A percentile compares a stretch with the other conserved stretches of the same genome.
Evolutionary conservation across 2,888 invertebrate genomes (phyloP).

Genomic region (Tanytarsus gracilentus): DNA sequence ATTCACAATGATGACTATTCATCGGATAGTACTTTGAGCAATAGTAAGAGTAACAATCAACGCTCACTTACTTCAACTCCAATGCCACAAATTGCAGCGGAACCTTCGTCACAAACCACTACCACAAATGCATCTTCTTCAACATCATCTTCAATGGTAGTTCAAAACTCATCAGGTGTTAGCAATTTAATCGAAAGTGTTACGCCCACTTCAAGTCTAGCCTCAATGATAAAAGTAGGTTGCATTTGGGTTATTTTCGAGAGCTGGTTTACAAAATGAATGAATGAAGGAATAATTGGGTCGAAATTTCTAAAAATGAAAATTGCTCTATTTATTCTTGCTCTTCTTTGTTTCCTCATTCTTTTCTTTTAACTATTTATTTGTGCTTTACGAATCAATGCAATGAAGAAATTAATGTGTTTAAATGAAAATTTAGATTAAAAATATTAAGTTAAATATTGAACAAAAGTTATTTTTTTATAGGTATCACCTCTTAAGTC

Average conservation of each 20-base stretch:
- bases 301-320: constrained; percentile 20
- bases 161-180: constrained; percentile 35
- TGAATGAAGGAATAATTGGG: constrained; percentile 8
- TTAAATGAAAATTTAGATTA: not conserved
- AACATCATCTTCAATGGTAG: constrained; percentile 43
- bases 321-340: constrained; percentile 10
- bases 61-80: constrained; percentile 37
- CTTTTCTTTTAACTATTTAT: too few relatives aligned
- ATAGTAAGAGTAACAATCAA: constrained; percentile 31
- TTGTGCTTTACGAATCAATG: too few relatives aligned
- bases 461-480: constrained; percentile 6
- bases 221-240: constrained; percentile 65
- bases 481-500: constrained; percentile 74
- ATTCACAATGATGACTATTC: constrained; percentile 33
- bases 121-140: constrained; percentile 37
- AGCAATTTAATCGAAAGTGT: constrained; percentile 38
- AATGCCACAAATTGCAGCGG: constrained; percentile 8
- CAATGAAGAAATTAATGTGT: too few relatives aligned
- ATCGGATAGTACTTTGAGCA: constrained; percentile 30
- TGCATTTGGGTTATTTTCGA: not conserved
- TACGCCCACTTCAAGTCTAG: constrained; percentile 58
- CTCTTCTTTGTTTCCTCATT: not conserved
- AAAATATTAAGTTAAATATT: not conserved
- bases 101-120: constrained; percentile 4
- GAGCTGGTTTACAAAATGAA: not conserved